These are phyloP conservation scores for Ormyrus thymus DNA, from an alignment of 2,888 invertebrate genomes.

Conservation along the genomic window DNA sequence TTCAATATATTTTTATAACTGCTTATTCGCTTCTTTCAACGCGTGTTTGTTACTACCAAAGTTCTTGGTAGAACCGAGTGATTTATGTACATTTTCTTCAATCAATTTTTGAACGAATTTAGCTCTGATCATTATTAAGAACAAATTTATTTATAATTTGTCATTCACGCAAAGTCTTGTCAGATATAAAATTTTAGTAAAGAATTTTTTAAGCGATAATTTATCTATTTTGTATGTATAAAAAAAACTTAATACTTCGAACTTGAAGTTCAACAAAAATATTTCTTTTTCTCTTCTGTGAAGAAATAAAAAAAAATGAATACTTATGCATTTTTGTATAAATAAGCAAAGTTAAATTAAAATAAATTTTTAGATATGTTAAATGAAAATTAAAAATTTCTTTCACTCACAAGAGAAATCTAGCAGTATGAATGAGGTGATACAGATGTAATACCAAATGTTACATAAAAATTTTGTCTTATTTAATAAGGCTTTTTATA, in stretches of 20 bases:
- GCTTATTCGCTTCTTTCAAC: background rate
- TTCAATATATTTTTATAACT: background rate
- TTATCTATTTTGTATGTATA: background rate
- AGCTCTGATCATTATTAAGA: conserved; percentile 3
- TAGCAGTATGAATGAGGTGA: too few species aligned
- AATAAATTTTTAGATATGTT: too few species aligned
- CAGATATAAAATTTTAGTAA: background rate
- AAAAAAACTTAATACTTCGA: conserved; percentile 5
- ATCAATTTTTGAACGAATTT: background rate
- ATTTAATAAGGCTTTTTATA: too few species aligned
- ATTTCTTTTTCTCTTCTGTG: conserved; percentile 38
- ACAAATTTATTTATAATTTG: background rate
- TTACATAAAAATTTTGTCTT: too few species aligned
- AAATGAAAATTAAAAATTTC: too few species aligned
- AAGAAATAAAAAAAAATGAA: conserved; percentile 1
- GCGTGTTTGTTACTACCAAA: conserved; percentile 28
- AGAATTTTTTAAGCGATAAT: conserved; percentile 20
- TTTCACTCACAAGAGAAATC: too few species aligned
- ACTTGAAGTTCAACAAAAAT: conserved; percentile 18
- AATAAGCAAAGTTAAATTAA: background rate
- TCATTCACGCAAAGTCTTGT: background rate
- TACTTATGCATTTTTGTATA: conserved; percentile 1
- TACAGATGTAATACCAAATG: too few species aligned
- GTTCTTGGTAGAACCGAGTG: conserved; percentile 31
- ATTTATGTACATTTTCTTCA: background rate